Percentiles rank a stretch among this genome's conserved stretches.
Conservation (phyloP, 2,888 invertebrate species). For the Acronicta psi region DNA sequence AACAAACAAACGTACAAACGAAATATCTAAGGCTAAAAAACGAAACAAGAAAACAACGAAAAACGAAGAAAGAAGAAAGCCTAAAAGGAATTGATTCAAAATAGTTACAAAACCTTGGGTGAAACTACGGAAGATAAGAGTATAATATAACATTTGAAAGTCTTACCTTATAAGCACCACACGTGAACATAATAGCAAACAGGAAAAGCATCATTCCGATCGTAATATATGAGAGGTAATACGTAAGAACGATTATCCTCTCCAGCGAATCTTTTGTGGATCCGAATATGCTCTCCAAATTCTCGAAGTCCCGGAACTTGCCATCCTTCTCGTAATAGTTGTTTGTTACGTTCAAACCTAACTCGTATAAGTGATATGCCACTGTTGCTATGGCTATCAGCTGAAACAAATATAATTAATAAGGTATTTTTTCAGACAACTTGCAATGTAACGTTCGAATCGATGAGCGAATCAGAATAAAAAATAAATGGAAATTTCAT, state of each 20-base stretch:
- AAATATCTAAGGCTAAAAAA: too few relatives aligned
- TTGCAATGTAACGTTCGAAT: too few relatives aligned
- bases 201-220: slow-evolving; percentile 76
- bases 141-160: neutral
- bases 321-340: slow-evolving; percentile 70
- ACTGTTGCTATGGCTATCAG: slow-evolving; percentile 78
- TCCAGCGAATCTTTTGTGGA: slow-evolving; percentile 72
- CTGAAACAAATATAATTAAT: too few relatives aligned
- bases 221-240: slow-evolving; percentile 74
- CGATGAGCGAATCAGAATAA: too few relatives aligned
- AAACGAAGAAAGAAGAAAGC: too few relatives aligned
- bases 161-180: slow-evolving; percentile 81
- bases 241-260: slow-evolving; percentile 70
- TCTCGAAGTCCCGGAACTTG: slow-evolving; percentile 77
- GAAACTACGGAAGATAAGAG: too few relatives aligned
- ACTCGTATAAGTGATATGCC: slow-evolving; percentile 74
- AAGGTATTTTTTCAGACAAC: too few relatives aligned
- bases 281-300: slow-evolving; percentile 79
- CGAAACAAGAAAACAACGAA: too few relatives aligned
- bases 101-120: too few relatives aligned
- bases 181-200: slow-evolving; percentile 74
- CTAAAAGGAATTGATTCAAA: too few relatives aligned
- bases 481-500: too few relatives aligned
- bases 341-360: slow-evolving; percentile 73
- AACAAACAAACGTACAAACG: too few relatives aligned